Evolutionary conservation across 2,113 vertebrate species (phyloP).

Genomic region (Alouatta palliata): DNA sequence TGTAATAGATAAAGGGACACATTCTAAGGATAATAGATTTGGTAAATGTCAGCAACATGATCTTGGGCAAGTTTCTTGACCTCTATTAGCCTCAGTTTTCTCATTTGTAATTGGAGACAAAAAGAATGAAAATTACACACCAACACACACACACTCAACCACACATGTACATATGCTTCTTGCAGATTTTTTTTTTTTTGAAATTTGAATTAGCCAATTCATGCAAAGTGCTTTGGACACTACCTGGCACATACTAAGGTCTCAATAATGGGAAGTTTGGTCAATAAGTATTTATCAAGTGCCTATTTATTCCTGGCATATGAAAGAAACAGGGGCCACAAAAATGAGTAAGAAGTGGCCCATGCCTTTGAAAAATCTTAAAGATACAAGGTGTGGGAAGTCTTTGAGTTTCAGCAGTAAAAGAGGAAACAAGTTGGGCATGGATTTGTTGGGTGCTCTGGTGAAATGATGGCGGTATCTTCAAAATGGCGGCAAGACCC

Average conservation of each 20-base stretch:
- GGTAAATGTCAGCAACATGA: neutral
- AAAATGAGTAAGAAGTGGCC: neutral
- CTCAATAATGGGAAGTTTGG: neutral
- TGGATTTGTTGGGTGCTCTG: neutral
- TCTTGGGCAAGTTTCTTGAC: neutral
- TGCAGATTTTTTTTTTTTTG: neutral
- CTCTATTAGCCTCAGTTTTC: neutral
- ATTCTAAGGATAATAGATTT: neutral
- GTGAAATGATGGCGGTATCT: neutral
- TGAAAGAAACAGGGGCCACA: neutral
- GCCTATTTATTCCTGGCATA: neutral
- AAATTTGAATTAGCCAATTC: neutral
- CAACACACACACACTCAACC: too few species aligned
- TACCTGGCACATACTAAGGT: neutral
- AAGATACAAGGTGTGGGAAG: neutral
- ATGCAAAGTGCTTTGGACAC: neutral
- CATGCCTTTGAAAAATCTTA: neutral
- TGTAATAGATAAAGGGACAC: neutral
- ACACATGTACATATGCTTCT: neutral
- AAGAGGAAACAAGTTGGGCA: neutral
- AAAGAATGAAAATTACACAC: neutral
- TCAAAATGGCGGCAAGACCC: rapidly evolving
- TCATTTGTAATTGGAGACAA: slow-evolving; percentile 7
- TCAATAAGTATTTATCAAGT: neutral
- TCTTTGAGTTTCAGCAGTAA: neutral